Base-by-base conservation (phyloP, 2,797 vertebrate genomes). In the Sternarchorhynchus goeldii region DNA sequence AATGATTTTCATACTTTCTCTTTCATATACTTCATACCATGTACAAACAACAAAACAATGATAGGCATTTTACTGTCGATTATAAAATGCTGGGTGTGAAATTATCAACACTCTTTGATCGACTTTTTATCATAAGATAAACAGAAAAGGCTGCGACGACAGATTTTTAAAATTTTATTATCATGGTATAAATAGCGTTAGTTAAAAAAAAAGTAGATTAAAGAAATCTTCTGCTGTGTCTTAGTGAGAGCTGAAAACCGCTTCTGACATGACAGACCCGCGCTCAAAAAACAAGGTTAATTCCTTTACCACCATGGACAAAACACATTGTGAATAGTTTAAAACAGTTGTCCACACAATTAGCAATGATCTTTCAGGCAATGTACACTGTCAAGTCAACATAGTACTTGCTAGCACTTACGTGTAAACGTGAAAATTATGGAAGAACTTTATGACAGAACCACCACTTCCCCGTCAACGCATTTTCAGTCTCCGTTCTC, bases 181-280 rank as follows among this genome's bases (percentile, higher is more conserved):
- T 84, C 83, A 87, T 87, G 82, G 25, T 31, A 41, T 31, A 72
- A 78, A 68, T 45, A 83, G 80, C 86, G 85, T 25, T 86, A 80
- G 80, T 66, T 32, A 55, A 82, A 80, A 80, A 78, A 29, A 70
- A 85, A 82, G 81, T 70, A 74, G 79, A 50, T 12, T 50, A 50
- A 87, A 80, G 62, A 86, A 87, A 89, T 91, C 88, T 85, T 84
- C 77, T 89, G 85, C 87, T 79, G 58, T 83, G 82, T 80, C 78
- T 86, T 90, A 84, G 82, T 78, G 88, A 83, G 88, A 89, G 85
- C 82, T 91, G 88, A 90, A 90, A 92, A 90, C 88, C 86, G 88
- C 86, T 88, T 90, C 84, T 90, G 89, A 89, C 86, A 89, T 75
- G 85, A 82, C 85, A 87, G 55, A 86, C 77, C 80, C 82, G 86